Evolutionary conservation across 2,888 invertebrate genomes (phyloP).

Genomic region (Ecdyonurus torrentis): DNA sequence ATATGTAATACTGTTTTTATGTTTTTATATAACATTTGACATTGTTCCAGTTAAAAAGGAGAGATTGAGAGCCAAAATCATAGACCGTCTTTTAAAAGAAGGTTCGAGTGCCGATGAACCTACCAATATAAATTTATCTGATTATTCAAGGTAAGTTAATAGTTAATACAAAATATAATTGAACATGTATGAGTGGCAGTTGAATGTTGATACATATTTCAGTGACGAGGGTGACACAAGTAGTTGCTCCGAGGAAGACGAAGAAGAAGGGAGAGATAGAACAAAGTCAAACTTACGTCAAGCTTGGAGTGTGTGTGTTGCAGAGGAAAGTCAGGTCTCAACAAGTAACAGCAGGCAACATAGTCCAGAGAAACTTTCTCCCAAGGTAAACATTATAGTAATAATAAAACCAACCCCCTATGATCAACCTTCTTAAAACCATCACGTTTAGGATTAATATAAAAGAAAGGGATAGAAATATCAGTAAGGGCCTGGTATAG

Average conservation of each 20-base stretch:
- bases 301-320: neutral
- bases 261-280: neutral
- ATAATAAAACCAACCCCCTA: too few relatives aligned
- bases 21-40: too few relatives aligned
- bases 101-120: constrained; percentile 82
- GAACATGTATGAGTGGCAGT: neutral
- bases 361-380: neutral
- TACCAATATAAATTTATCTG: constrained; percentile 66
- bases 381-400: too few relatives aligned
- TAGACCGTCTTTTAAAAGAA: constrained; percentile 58
- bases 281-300: neutral
- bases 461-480: too few relatives aligned
- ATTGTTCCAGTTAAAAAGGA: too few relatives aligned
- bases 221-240: constrained; percentile 70
- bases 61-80: constrained; percentile 58
- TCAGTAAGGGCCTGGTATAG: too few relatives aligned
- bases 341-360: neutral
- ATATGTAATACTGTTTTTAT: too few relatives aligned
- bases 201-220: constrained; percentile 17
- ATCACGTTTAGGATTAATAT: too few relatives aligned
- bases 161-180: neutral
- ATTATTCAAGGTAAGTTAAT: constrained; percentile 60
- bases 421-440: too few relatives aligned
- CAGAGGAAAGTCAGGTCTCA: neutral
- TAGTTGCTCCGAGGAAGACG: constrained; percentile 40